phyloP scores from a whole-genome alignment of 2,888 invertebrate species.

The Exocentrus adspersus region DNA sequence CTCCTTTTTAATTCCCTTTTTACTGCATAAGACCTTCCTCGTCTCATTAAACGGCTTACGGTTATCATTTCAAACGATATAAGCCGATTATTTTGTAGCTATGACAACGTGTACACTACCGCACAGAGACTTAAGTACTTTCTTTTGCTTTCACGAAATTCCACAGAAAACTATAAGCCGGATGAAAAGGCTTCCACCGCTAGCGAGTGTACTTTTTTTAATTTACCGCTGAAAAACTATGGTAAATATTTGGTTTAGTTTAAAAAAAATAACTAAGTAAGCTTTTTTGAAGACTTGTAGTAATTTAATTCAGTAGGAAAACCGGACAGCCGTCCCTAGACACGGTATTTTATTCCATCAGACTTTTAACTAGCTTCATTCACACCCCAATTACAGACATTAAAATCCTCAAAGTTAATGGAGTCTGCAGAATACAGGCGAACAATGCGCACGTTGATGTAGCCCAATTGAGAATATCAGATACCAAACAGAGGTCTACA shows the following conservation, averaged over 20 bases:
- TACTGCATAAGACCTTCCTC: conserved; percentile 41
- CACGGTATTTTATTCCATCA: too few species aligned
- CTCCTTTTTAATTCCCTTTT: conserved; percentile 40
- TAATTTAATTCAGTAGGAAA: too few species aligned
- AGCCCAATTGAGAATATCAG: conserved; percentile 52
- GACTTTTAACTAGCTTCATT: background rate
- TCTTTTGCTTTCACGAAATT: background rate
- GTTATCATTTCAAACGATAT: conserved; percentile 59
- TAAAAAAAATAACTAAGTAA: too few species aligned
- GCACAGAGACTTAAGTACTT: conserved; percentile 5
- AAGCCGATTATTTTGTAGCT: conserved; percentile 60
- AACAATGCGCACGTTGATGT: conserved; percentile 33
- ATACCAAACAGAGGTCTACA: conserved; percentile 53
- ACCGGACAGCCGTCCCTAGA: too few species aligned
- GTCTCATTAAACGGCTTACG: conserved; percentile 60
- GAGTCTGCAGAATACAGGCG: conserved; percentile 34
- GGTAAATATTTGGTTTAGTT: background rate
- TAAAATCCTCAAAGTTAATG: conserved; percentile 28
- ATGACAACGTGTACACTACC: conserved; percentile 46
- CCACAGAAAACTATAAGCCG: conserved; percentile 1
- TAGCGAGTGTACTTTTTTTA: too few species aligned
- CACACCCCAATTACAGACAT: background rate
- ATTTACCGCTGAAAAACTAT: background rate
- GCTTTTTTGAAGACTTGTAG: too few species aligned
- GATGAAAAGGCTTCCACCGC: background rate